Percentiles rank a stretch among this genome's conserved stretches.
Evolutionary conservation across 2,888 invertebrate species (phyloP).

Genomic region (Lycaena phlaeas): DNA sequence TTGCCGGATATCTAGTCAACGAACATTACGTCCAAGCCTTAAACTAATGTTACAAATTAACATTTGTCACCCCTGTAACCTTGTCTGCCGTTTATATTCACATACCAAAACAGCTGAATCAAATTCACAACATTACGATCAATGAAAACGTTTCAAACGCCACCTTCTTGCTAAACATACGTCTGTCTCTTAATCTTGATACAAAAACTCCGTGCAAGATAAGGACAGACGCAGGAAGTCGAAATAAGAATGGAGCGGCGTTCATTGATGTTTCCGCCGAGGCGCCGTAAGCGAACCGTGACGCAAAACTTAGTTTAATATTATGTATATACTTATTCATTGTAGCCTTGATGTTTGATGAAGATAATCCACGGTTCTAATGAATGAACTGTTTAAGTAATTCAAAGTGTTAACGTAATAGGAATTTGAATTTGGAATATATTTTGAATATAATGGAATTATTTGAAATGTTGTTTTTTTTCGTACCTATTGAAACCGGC

Average conservation of each 20-base stretch:
- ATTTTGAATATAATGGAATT: too few species aligned
- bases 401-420: too few species aligned
- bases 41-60: too few species aligned
- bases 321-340: neutral
- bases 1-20: too few species aligned
- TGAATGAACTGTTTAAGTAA: too few species aligned
- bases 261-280: slow-evolving; percentile 52
- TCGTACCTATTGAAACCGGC: too few species aligned
- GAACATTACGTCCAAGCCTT: too few species aligned
- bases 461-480: too few species aligned
- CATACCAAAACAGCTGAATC: slow-evolving; percentile 25
- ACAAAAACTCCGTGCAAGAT: slow-evolving; percentile 26
- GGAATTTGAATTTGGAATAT: too few species aligned
- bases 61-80: slow-evolving; percentile 5
- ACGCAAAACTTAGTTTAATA: neutral
- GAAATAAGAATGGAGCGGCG: slow-evolving; percentile 46
- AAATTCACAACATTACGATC: slow-evolving; percentile 36
- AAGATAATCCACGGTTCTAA: too few species aligned
- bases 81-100: slow-evolving; percentile 3
- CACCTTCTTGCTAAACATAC: slow-evolving; percentile 25
- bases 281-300: slow-evolving; percentile 6
- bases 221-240: slow-evolving; percentile 48
- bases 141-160: slow-evolving; percentile 36
- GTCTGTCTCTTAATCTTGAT: slow-evolving; percentile 26
- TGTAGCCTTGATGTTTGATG: neutral